Evolutionary conservation across 2,888 invertebrate species (phyloP).

Genomic region (Pocota personata): DNA sequence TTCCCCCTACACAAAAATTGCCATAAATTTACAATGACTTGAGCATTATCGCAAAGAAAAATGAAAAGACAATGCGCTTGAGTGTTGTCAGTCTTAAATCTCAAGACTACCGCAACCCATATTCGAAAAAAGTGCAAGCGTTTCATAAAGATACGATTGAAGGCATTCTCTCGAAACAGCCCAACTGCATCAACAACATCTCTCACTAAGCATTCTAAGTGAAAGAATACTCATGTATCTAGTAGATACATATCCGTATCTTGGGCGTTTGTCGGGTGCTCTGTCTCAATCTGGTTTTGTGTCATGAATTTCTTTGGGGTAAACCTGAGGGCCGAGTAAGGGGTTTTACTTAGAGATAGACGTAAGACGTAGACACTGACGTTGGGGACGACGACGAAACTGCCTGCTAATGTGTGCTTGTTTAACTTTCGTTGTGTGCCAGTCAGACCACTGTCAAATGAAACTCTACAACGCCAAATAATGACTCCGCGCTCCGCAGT

Average conservation of each 20-base stretch:
- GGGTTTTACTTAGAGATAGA: conserved; percentile 50
- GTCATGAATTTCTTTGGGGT: conserved; percentile 13
- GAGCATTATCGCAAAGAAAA: conserved; percentile 4
- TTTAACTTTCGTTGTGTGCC: conserved; percentile 42
- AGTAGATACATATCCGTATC: conserved; percentile 20
- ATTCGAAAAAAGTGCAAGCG: conserved; percentile 27
- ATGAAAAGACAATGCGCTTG: neutral
- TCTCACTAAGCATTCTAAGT: conserved; percentile 33
- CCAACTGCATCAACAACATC: conserved; percentile 10
- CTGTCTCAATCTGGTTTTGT: conserved; percentile 56
- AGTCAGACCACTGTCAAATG: conserved; percentile 38
- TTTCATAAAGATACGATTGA: conserved; percentile 33
- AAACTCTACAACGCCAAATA: conserved; percentile 31
- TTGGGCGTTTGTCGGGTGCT: conserved; percentile 36
- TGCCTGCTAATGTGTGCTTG: conserved; percentile 48
- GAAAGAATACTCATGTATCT: conserved; percentile 26
- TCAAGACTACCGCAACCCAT: conserved; percentile 25
- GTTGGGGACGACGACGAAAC: conserved; percentile 17
- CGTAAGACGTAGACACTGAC: conserved; percentile 28
- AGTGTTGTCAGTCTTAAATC: conserved; percentile 21
- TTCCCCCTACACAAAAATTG: conserved; percentile 4
- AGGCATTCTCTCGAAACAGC: conserved; percentile 41
- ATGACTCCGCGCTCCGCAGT: conserved; percentile 56
- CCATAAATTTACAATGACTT: conserved; percentile 8
- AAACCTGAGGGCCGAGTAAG: conserved; percentile 28